Conservation (phyloP, 2,113 vertebrate species). For the Malurus elegans region DNA sequence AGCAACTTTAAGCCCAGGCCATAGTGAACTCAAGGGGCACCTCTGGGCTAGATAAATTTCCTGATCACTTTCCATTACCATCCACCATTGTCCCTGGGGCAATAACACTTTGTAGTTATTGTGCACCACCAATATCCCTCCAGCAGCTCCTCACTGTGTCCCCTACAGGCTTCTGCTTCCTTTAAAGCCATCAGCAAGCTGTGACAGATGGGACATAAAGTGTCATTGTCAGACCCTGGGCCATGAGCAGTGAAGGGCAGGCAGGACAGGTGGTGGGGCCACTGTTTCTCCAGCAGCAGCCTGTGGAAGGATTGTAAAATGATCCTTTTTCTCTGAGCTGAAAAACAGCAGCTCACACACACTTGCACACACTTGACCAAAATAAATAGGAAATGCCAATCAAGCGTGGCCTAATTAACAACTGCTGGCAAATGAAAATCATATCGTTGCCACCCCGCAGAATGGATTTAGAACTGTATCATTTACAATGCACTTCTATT, state of each 20-base stretch:
- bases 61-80: not conserved
- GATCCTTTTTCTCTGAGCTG: not conserved
- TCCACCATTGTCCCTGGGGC: not conserved
- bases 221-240: not conserved
- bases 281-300: not conserved
- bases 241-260: not conserved
- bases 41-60: not conserved
- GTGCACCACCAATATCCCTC: not conserved
- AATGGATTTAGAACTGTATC: not conserved
- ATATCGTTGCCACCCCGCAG: not conserved
- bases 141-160: not conserved
- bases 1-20: not conserved
- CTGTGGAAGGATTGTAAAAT: not conserved
- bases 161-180: not conserved
- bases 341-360: not conserved
- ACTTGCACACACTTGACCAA: not conserved
- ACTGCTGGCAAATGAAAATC: not conserved
- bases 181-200: not conserved
- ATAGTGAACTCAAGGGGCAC: not conserved
- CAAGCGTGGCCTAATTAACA: not conserved
- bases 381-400: not conserved
- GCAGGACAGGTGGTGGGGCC: not conserved
- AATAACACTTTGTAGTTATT: not conserved
- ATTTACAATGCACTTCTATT: not conserved
- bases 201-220: not conserved